phyloP scores from a whole-genome alignment of 1,140 invertebrate genomes.

The Papilio glaucus region DNA sequence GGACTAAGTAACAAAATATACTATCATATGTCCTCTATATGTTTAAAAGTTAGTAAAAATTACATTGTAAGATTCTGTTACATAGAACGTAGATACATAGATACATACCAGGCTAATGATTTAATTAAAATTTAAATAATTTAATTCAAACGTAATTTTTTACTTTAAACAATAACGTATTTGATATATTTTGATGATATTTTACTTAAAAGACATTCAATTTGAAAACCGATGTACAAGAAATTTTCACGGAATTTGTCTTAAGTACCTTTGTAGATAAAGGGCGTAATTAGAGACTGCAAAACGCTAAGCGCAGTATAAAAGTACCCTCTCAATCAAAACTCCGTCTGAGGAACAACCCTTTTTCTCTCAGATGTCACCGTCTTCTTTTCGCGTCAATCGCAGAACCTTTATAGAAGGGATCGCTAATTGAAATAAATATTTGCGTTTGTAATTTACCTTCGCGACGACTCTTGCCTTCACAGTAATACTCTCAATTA shows the following conservation, averaged over 20 bases:
- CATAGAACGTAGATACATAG: too few relatives aligned
- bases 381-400: constrained; percentile 74
- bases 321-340: constrained; percentile 67
- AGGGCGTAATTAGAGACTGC: constrained; percentile 67
- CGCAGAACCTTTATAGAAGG: constrained; percentile 56
- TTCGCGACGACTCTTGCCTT: constrained; percentile 62
- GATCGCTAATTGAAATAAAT: constrained; percentile 80
- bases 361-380: constrained; percentile 78
- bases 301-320: constrained; percentile 63
- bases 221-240: background rate
- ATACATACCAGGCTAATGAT: too few relatives aligned
- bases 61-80: too few relatives aligned
- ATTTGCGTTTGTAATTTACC: constrained; percentile 76
- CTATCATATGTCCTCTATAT: too few relatives aligned
- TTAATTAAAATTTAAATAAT: too few relatives aligned
- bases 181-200: too few relatives aligned
- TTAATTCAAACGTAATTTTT: background rate
- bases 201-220: background rate
- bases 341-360: constrained; percentile 64
- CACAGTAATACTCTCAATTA: constrained; percentile 60
- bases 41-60: too few relatives aligned
- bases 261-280: constrained; percentile 31
- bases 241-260: constrained; percentile 19
- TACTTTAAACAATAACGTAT: too few relatives aligned
- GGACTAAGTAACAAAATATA: too few relatives aligned